Evolutionary conservation across 1,140 invertebrate genomes (phyloP).

Genomic region (Drosophila miranda): DNA sequence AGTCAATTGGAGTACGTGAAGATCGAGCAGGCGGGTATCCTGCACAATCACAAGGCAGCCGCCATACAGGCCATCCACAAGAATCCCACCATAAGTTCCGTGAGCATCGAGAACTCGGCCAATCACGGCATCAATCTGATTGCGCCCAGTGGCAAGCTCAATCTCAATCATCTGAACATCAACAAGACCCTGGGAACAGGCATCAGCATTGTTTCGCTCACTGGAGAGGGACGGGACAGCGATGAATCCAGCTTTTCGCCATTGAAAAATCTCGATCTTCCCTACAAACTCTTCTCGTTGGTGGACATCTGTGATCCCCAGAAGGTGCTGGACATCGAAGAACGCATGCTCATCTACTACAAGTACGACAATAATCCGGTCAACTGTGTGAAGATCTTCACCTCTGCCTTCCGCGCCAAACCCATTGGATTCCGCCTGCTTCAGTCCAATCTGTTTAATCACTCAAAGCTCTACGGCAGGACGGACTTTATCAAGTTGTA

Average conservation of each 20-base stretch:
- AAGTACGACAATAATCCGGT: slow-evolving; percentile 98
- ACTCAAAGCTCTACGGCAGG: slow-evolving; percentile 90
- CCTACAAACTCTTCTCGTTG: slow-evolving; percentile 97
- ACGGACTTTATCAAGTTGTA: slow-evolving; percentile 94
- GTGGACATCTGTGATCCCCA: slow-evolving; percentile 97
- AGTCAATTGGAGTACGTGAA: slow-evolving; percentile 92
- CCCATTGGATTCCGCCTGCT: slow-evolving; percentile 94
- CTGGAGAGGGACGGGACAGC: slow-evolving; percentile 95
- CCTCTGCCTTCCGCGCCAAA: slow-evolving; percentile 91
- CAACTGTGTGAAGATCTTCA: slow-evolving; percentile 99
- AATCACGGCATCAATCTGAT: slow-evolving; percentile 96
- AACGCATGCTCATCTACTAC: slow-evolving; percentile 96
- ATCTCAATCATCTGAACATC: slow-evolving; percentile 88
- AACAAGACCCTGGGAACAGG: slow-evolving; percentile 94
- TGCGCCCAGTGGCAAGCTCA: slow-evolving; percentile 91
- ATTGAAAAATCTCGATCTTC: slow-evolving; percentile 91
- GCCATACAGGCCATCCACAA: slow-evolving; percentile 94
- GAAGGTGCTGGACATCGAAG: slow-evolving; percentile 95
- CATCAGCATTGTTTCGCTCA: slow-evolving; percentile 93
- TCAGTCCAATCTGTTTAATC: slow-evolving; percentile 97
- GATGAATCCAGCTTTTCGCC: slow-evolving; percentile 94
- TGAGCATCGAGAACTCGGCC: slow-evolving; percentile 93
- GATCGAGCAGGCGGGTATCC: slow-evolving; percentile 96
- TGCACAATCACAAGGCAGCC: slow-evolving; percentile 97
- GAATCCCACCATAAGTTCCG: slow-evolving; percentile 91